Base-by-base conservation (phyloP, 2,113 vertebrate species). In the Pomatorhinus ruficollis region DNA sequence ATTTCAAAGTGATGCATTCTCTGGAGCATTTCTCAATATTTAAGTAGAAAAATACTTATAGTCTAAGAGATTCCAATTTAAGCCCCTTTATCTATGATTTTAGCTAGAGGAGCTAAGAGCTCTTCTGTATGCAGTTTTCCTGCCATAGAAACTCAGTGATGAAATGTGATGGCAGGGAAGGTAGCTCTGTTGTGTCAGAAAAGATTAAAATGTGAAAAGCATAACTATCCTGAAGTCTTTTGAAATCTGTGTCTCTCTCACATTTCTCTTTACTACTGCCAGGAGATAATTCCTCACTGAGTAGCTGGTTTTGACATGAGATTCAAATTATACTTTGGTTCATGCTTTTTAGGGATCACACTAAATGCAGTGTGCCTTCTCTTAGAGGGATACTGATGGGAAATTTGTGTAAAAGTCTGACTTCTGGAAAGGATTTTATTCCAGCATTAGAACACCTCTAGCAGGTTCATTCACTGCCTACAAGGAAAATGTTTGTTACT, bases 171-270 rank as follows among this genome's bases (percentile, higher is more conserved):
- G 75, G 50, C 61, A 86, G 35, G 42, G 50, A 92, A 76, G 22
- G 44, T 42, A 57, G 54, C 60, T 92, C 61, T 75, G 83, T 89
- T 87, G 20, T 95, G 60, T 91, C 89, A 89, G 57, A 66, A 92
- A 74, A 95, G 57, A 95, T 96, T 84, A 80, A 96, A 93, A 91
- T 71, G 69, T 71, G 54, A 85, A 81, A 95, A 87, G 21, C 81
- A 60, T 47, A 52, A 59, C 66, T 72, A 54, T 77, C 20, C 52
- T 60, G 24, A 95, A 86, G 59, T 78, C 16, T 76, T 91, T 64
- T 66, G 80, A 93, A 97, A 69, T 42, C 68, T 72, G 9, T 11
- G 22, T 44, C 88, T 61, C 31, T 82, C 56, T 95, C 40, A 83
- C 56, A 65, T 86, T 45, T 75, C 72, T 77, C 68, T 72, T 61